phyloP scores from a whole-genome alignment of 2,113 vertebrate genomes.

The Ellobius talpinus region DNA sequence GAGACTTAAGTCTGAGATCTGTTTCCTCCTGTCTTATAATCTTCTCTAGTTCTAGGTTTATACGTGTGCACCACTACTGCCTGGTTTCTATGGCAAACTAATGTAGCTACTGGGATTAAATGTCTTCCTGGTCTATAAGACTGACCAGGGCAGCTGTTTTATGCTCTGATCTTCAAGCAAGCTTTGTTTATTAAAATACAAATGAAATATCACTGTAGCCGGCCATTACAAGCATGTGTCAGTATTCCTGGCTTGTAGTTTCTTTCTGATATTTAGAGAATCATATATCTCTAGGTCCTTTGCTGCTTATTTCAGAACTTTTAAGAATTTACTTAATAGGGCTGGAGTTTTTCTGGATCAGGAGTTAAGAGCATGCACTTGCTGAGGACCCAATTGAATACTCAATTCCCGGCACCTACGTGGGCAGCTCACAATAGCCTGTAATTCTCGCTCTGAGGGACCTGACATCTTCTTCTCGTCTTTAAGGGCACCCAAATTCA shows the following conservation, averaged over 20 bases:
- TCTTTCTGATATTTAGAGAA: conserved; percentile 16
- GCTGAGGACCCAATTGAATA: not conserved
- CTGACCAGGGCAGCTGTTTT: too few species aligned
- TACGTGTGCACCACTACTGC: too few species aligned
- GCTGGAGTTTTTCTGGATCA: not conserved
- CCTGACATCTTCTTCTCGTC: not conserved
- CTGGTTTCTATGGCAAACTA: too few species aligned
- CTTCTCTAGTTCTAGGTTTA: too few species aligned
- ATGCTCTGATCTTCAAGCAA: too few species aligned
- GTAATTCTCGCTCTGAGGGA: too few species aligned
- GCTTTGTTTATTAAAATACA: too few species aligned
- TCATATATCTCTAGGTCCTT: not conserved
- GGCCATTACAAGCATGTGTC: not conserved
- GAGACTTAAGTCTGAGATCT: too few species aligned
- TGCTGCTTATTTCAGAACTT: not conserved
- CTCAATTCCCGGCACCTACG: not conserved
- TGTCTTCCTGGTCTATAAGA: too few species aligned
- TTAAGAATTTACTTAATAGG: not conserved
- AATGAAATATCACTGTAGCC: too few species aligned
- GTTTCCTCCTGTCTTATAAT: too few species aligned
- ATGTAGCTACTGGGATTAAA: too few species aligned
- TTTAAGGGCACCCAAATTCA: not conserved
- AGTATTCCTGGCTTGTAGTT: not conserved
- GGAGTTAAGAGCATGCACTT: not conserved
- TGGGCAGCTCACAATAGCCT: not conserved